A percentile compares a stretch with the other conserved stretches of the same genome.
Evolutionary conservation across 2,888 invertebrate species (phyloP).

Genomic region (Galerucella calmariensis): DNA sequence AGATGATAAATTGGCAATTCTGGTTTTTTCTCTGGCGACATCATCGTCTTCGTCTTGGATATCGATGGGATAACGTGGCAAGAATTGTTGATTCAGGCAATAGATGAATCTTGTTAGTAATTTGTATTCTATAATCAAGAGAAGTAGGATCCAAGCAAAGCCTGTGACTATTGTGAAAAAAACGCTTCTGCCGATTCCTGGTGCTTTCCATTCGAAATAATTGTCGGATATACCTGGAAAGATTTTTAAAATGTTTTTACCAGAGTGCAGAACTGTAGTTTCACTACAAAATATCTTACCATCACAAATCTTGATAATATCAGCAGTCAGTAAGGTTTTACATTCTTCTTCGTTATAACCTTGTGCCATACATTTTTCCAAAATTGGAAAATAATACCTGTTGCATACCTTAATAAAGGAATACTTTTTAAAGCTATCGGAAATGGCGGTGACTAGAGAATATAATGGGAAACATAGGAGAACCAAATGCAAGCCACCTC

Average conservation of each 20-base stretch:
- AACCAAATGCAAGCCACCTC: constrained; percentile 72
- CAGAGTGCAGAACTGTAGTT: no score
- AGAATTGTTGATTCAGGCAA: constrained; percentile 45
- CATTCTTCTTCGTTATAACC: constrained; percentile 39
- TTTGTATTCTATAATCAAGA: constrained; percentile 75
- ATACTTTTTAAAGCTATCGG: constrained; percentile 58
- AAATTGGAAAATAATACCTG: constrained; percentile 19
- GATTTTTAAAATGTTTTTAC: no score
- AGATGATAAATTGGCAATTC: constrained; percentile 63
- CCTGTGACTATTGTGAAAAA: constrained; percentile 70
- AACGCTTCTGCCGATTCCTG: constrained; percentile 78
- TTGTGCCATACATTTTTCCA: constrained; percentile 25
- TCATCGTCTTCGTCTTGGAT: constrained; percentile 65
- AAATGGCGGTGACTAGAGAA: constrained; percentile 67
- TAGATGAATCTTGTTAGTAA: constrained; percentile 67
- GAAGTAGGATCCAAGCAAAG: constrained; percentile 69
- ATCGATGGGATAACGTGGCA: constrained; percentile 47
- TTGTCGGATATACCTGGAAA: constrained; percentile 51
- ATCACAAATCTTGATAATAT: constrained; percentile 10
- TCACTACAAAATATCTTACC: background rate
- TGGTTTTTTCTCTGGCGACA: constrained; percentile 68
- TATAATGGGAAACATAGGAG: constrained; percentile 80
- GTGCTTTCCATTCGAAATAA: constrained; percentile 74
- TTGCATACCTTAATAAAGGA: constrained; percentile 50
- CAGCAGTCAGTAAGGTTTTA: constrained; percentile 11